Percentiles rank a stretch among this genome's conserved stretches.
Evolutionary conservation across 2,113 vertebrate species (phyloP).

Genomic region (Eupsittula cactorum): DNA sequence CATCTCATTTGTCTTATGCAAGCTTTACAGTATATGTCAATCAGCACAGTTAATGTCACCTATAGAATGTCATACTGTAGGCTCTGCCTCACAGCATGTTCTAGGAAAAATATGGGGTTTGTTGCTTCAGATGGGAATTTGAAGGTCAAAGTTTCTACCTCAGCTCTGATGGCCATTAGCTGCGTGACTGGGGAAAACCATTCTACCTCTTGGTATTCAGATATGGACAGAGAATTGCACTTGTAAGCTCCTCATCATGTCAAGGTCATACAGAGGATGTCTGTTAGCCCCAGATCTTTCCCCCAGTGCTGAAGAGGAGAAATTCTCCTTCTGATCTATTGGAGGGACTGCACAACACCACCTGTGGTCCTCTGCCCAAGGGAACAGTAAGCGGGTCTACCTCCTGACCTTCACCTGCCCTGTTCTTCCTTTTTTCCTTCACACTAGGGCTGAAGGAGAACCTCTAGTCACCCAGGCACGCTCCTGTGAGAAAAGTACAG

Average conservation of each 20-base stretch:
- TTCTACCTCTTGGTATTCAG: not conserved
- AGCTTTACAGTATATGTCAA: rapidly evolving
- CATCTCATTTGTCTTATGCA: not conserved
- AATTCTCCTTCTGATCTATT: not conserved
- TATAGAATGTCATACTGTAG: rapidly evolving
- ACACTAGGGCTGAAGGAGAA: not conserved
- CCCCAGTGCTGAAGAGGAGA: not conserved
- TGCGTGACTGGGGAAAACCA: not conserved
- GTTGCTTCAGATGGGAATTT: not conserved
- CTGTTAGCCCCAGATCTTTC: not conserved
- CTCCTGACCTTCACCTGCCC: not conserved
- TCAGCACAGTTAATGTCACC: rapidly evolving
- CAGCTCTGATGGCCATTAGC: not conserved
- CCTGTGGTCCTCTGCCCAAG: not conserved
- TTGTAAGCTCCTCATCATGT: not conserved
- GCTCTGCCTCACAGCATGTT: not conserved
- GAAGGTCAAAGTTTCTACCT: not conserved
- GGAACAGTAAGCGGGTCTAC: not conserved
- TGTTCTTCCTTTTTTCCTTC: not conserved
- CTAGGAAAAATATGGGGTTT: rapidly evolving
- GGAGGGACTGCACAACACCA: rapidly evolving
- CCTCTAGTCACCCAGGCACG: not conserved
- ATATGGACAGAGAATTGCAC: not conserved
- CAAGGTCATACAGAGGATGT: not conserved
- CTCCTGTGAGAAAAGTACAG: not conserved